Conservation (phyloP, 2,113 vertebrate species). For the Myodes glareolus region DNA sequence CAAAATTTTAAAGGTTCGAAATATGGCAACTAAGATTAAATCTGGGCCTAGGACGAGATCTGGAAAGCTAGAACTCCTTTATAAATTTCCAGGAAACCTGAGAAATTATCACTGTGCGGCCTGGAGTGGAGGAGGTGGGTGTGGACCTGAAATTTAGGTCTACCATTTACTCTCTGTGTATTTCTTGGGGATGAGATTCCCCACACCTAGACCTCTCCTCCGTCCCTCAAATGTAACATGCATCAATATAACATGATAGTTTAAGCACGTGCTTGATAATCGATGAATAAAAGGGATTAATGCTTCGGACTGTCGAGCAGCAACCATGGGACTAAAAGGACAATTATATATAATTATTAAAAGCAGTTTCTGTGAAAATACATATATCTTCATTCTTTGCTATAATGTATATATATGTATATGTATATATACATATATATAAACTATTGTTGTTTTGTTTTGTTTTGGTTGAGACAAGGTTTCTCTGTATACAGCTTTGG, state of each 20-base stretch:
- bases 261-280: not conserved
- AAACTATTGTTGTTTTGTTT: too few species aligned
- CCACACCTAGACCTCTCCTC: not conserved
- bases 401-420: not conserved
- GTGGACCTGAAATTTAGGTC: not conserved
- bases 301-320: not conserved
- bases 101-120: not conserved
- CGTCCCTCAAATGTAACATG: not conserved
- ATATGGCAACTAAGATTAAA: not conserved
- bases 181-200: not conserved
- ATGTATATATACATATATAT: too few species aligned
- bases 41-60: not conserved
- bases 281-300: not conserved
- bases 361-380: conserved; percentile 12
- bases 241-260: not conserved
- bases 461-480: too few species aligned
- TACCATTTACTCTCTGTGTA: not conserved
- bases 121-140: not conserved
- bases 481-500: too few species aligned
- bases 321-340: not conserved
- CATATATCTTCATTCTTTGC: not conserved
- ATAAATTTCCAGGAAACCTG: not conserved
- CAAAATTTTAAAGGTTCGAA: conserved; percentile 6
- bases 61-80: not conserved
- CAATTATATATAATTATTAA: not conserved